Evolutionary conservation across 2,797 vertebrate species (phyloP), one percentile per base, ranked within the genome.

Genomic region (Alfaro cultratus): DNA sequence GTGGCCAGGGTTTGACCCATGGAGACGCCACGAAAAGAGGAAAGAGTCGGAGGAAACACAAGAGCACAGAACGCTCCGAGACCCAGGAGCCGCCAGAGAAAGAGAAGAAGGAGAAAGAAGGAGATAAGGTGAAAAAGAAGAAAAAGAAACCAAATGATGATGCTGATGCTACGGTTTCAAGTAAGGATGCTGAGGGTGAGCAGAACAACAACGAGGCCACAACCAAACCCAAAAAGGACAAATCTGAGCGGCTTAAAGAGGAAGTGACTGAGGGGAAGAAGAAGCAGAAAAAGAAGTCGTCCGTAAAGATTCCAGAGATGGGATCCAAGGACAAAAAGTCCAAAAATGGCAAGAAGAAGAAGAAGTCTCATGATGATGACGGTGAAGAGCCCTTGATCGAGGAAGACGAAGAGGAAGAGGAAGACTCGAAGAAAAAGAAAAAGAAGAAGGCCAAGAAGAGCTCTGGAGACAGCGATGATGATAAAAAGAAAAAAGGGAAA

Each of bases 321-420:
- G 93, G 89, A 74, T 94, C 87, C 76, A 94, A 95, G 87, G 90
- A 88, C 29, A 96, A 95, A 80, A 96, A 94, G 86, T 92, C 94
- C 0, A 96, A 95, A 82, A 96, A 96, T 0, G 95, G 92, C 49
- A 96, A 96, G 84, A 97, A 96, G 91, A 94, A 95, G 73, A 97
- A 95, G 72, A 97, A 95, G 73, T 92, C 94, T 6, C 91, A 93
- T 47, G 60, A 81, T 8, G 88, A 92, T 0, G 82, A 92, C 2
- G 92, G 92, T 0, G 95, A 95, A 73, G 94, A 95, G 67, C 87
- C 90, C 0, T 78, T 92, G 70, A 92, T 92, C 34, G 95, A 96
- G 77, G 94, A 92, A 84, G 96, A 96, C 60, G 93, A 96, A 1
- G 93, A 96, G 46, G 95, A 97, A 3, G 91, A 97, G 4, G 91